Conservation (phyloP, 2,797 vertebrate species). For the Phoxinus dragarum region DNA sequence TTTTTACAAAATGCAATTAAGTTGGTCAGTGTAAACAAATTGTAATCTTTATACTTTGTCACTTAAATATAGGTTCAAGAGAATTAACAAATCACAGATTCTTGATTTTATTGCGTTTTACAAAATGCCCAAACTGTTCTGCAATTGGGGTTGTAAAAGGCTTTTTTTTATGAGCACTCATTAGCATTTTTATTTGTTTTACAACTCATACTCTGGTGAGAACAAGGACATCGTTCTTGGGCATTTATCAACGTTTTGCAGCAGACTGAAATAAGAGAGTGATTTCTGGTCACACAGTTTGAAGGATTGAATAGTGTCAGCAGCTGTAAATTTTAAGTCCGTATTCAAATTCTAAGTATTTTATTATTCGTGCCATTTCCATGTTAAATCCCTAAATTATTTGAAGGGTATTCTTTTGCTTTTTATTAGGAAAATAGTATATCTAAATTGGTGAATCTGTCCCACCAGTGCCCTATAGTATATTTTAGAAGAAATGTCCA, state of each 20-base stretch:
- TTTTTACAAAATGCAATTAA: not conserved
- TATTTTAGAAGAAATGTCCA: conserved; percentile 1
- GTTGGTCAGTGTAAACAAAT: not conserved
- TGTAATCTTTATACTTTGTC: not conserved
- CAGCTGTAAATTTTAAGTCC: not conserved
- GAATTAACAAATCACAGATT: not conserved
- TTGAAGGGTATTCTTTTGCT: not conserved
- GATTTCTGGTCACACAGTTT: not conserved
- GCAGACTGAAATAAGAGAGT: not conserved
- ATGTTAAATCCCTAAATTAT: not conserved
- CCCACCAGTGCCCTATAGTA: not conserved
- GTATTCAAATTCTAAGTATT: not conserved
- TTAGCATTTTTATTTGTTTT: not conserved
- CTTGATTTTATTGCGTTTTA: not conserved
- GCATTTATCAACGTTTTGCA: not conserved
- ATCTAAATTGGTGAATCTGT: conserved; percentile 3
- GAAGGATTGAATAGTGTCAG: not conserved
- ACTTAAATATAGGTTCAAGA: not conserved
- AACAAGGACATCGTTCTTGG: not conserved
- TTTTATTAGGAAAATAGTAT: not conserved
- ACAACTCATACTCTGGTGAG: not conserved
- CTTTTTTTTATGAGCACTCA: not conserved
- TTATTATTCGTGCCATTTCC: not conserved
- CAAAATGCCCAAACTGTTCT: not conserved
- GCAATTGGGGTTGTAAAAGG: not conserved